These are phyloP conservation scores for Panagrolaimus sp. DNA, from an alignment of 1,140 invertebrate genomes.

Conservation along the genomic window DNA sequence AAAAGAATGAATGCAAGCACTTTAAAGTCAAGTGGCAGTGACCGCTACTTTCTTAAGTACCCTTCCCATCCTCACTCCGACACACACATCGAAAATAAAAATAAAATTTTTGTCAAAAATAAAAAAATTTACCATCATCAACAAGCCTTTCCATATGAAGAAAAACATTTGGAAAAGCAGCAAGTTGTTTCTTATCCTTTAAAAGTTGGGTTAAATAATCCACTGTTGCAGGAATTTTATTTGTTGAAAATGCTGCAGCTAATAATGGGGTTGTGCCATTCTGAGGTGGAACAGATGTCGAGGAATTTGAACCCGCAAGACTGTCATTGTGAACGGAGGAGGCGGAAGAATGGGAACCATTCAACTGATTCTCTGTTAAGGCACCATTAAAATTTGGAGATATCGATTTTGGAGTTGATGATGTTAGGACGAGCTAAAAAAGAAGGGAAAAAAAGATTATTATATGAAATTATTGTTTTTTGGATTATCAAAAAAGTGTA, in stretches of 20 bases:
- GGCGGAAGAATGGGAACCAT: conserved; percentile 27
- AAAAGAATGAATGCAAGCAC: not conserved
- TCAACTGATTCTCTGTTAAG: conserved; percentile 1
- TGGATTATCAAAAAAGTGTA: not conserved
- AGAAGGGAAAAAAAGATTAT: not conserved
- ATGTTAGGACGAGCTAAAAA: not conserved
- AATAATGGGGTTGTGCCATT: not conserved
- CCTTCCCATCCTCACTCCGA: not conserved
- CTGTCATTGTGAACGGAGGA: conserved; percentile 20
- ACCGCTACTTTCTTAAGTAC: not conserved
- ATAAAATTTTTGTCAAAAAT: conserved; percentile 17
- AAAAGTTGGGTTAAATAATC: conserved; percentile 99
- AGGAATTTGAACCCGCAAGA: conserved; percentile 12
- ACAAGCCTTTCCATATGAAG: conserved; percentile 95
- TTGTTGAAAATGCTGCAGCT: not conserved
- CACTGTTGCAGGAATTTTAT: conserved; percentile 40
- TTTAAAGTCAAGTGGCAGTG: conserved; percentile 2
- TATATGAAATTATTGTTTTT: not conserved
- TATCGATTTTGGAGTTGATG: conserved; percentile 12
- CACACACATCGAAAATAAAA: not conserved
- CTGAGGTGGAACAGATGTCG: not conserved
- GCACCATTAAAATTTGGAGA: conserved; percentile 6
- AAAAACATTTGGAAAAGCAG: conserved; percentile 98
- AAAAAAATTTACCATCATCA: conserved; percentile 83
- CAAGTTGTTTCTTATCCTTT: conserved; percentile 99